Percentiles rank a stretch among this genome's conserved stretches.
These are phyloP conservation scores for Ephestia elutella DNA, from an alignment of 1,140 invertebrate genomes.

Conservation along the genomic window DNA sequence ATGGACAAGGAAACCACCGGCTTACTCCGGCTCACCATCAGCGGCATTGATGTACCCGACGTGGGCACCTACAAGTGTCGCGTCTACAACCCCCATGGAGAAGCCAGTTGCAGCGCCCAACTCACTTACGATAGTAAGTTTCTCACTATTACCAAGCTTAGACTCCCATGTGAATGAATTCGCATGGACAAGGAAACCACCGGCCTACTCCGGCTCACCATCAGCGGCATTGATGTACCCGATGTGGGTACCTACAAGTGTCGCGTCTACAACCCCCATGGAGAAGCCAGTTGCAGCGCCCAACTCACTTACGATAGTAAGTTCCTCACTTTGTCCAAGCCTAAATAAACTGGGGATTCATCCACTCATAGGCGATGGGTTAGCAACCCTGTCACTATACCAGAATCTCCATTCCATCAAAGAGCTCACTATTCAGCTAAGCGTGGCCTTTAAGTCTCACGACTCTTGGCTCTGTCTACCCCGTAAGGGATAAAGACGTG, in stretches of 20 bases:
- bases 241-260: conserved; percentile 90
- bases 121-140: conserved; percentile 88
- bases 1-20: conserved; percentile 89
- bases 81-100: conserved; percentile 88
- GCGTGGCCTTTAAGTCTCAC: too few species aligned
- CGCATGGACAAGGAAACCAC: conserved; percentile 79
- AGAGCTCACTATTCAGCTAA: too few species aligned
- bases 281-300: conserved; percentile 87
- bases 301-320: conserved; percentile 88
- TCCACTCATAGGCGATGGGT: too few species aligned
- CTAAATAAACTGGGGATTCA: too few species aligned
- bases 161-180: conserved; percentile 86
- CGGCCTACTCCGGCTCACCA: conserved; percentile 85
- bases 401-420: too few species aligned
- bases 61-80: conserved; percentile 88
- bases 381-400: too few species aligned
- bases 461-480: too few species aligned
- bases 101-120: conserved; percentile 86
- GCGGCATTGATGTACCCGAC: conserved; percentile 83
- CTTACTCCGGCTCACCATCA: conserved; percentile 84
- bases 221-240: conserved; percentile 81
- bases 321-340: conserved; percentile 33
- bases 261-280: conserved; percentile 87
- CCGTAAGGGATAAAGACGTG: too few species aligned
- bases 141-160: not conserved